Percentiles rank a stretch among this genome's conserved stretches.
phyloP scores from a whole-genome alignment of 2,797 vertebrate species.

The Ceryle rudis region DNA sequence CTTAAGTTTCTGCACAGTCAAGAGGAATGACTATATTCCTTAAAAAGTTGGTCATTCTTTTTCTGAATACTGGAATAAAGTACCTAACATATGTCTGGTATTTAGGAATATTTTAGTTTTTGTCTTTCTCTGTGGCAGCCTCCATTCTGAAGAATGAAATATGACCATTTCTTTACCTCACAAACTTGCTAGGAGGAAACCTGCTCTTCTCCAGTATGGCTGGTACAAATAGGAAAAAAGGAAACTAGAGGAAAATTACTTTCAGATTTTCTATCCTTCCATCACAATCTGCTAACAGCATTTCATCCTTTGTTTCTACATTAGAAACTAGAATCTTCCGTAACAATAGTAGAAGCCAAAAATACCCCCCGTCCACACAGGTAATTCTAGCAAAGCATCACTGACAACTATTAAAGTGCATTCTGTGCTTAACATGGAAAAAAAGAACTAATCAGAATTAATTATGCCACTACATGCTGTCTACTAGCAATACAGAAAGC shows the following conservation, averaged over 20 bases:
- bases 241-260: neutral
- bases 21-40: neutral
- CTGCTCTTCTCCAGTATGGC: neutral
- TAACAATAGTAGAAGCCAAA: neutral
- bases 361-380: accelerated
- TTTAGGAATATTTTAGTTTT: neutral
- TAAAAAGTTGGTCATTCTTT: neutral
- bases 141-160: neutral
- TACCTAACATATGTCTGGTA: neutral
- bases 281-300: neutral
- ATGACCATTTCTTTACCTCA: neutral
- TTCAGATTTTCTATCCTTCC: neutral
- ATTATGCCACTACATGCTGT: neutral
- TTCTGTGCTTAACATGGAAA: neutral
- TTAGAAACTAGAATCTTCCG: neutral
- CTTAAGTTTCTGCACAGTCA: neutral
- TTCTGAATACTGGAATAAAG: neutral
- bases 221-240: neutral
- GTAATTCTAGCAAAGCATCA: neutral
- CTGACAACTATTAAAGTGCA: neutral
- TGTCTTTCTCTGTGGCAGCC: neutral
- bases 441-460: neutral
- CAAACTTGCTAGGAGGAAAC: no score
- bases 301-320: neutral
- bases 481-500: neutral